These are phyloP conservation scores for Dolichallabes microphthalmus DNA, from an alignment of 2,113 vertebrate species.

Conservation along the genomic window DNA sequence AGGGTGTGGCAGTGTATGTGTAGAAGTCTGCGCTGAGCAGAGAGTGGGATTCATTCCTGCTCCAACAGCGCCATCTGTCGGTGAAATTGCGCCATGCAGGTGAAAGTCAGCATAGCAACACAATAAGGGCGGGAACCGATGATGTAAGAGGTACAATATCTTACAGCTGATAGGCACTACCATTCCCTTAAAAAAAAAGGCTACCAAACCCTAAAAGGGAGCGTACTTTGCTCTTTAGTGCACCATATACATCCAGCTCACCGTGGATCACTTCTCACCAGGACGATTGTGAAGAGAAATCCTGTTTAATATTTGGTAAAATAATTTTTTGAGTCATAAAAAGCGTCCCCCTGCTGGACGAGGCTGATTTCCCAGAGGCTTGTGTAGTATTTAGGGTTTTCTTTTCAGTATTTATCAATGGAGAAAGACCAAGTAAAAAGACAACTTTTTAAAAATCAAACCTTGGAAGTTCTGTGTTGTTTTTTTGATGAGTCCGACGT, in stretches of 20 bases:
- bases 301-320: background rate
- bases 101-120: background rate
- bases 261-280: background rate
- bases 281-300: background rate
- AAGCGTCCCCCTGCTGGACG: background rate
- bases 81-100: background rate
- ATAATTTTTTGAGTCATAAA: background rate
- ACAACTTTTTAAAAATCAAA: background rate
- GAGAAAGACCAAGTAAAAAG: rapidly evolving
- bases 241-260: background rate
- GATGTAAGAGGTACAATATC: background rate
- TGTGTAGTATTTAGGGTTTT: background rate
- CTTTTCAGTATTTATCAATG: background rate
- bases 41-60: background rate
- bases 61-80: constrained; percentile 23
- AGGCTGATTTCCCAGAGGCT: background rate
- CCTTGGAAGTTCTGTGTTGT: background rate
- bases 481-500: background rate
- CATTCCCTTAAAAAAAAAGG: background rate
- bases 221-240: background rate
- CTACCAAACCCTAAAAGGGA: background rate
- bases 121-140: background rate
- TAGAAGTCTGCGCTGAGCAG: background rate
- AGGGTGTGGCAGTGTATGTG: constrained; percentile 23
- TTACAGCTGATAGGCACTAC: background rate